Conservation (phyloP, 2,797 vertebrate species). For the Erpetoichthys calabaricus region DNA sequence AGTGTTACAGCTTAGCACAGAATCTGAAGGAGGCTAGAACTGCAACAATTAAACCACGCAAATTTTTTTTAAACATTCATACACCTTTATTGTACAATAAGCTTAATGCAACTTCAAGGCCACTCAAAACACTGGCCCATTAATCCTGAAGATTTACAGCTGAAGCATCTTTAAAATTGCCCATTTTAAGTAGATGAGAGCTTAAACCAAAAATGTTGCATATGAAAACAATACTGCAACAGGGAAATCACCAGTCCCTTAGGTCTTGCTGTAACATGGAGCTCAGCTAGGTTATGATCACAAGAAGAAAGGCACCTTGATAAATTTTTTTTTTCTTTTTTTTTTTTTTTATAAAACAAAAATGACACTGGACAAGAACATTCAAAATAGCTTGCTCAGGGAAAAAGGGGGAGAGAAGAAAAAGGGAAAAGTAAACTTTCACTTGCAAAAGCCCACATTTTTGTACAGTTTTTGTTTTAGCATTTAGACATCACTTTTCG, state of each 20-base stretch:
- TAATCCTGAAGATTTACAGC: conserved; percentile 79
- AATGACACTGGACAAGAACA: conserved; percentile 51
- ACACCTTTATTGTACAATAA: conserved; percentile 90
- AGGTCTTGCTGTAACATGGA: conserved; percentile 48
- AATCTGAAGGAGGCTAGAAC: too few species aligned
- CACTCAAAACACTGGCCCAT: conserved; percentile 66
- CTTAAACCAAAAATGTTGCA: conserved; percentile 46
- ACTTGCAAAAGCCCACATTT: conserved; percentile 66
- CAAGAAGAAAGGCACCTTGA: conserved; percentile 66
- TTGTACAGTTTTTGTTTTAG: conserved; percentile 84
- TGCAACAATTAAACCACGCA: too few species aligned
- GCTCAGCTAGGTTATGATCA: conserved; percentile 45
- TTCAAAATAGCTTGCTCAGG: conserved; percentile 70
- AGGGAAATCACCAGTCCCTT: conserved; percentile 42
- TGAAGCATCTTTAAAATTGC: conserved; percentile 63
- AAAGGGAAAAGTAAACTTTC: conserved; percentile 94
- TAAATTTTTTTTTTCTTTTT: conserved; percentile 34
- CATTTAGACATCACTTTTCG: conserved; percentile 78
- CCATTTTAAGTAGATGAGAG: conserved; percentile 62
- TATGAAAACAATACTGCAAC: conserved; percentile 18
- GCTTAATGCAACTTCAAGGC: conserved; percentile 78
- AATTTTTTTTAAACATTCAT: conserved; percentile 82
- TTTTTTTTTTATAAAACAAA: conserved; percentile 62
- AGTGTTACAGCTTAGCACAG: too few species aligned
- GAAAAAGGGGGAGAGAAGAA: conserved; percentile 57